A percentile compares a stretch with the other conserved stretches of the same genome.
phyloP scores from a whole-genome alignment of 2,113 vertebrate species.

The Solea senegalensis region DNA sequence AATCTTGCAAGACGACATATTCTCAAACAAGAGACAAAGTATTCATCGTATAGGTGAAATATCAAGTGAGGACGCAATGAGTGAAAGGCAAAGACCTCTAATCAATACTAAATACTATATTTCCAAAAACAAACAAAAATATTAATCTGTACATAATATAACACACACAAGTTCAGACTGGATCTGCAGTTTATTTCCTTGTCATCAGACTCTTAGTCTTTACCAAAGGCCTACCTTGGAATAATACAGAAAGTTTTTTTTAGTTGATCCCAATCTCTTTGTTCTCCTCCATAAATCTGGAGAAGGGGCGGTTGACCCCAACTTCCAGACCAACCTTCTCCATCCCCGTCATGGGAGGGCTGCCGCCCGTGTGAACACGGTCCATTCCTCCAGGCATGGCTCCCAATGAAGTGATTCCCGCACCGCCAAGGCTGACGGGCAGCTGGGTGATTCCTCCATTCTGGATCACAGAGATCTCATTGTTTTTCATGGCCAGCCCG shows the following conservation, averaged over 20 bases:
- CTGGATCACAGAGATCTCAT: slow-evolving; percentile 99
- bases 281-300: slow-evolving; percentile 97
- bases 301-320: slow-evolving; percentile 88
- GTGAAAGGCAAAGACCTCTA: slow-evolving; percentile 82
- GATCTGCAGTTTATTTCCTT: slow-evolving; percentile 81
- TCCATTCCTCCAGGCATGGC: slow-evolving; percentile 90
- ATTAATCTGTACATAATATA: slow-evolving; percentile 84
- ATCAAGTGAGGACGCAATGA: slow-evolving; percentile 81
- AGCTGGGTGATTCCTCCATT: slow-evolving; percentile 95
- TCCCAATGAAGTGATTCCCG: slow-evolving; percentile 89
- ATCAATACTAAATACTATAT: slow-evolving; percentile 85
- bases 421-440: slow-evolving; percentile 91
- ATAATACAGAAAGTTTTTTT: slow-evolving; percentile 69
- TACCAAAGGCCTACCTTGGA: slow-evolving; percentile 63
- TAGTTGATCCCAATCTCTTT: slow-evolving; percentile 99
- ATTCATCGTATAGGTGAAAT: slow-evolving; percentile 84
- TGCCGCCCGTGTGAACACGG: slow-evolving; percentile 87
- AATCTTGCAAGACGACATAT: slow-evolving; percentile 88
- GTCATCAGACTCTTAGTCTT: slow-evolving; percentile 65
- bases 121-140: slow-evolving; percentile 84
- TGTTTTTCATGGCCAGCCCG: slow-evolving; percentile 98
- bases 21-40: slow-evolving; percentile 86
- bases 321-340: slow-evolving; percentile 90
- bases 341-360: slow-evolving; percentile 87
- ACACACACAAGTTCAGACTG: slow-evolving; percentile 80